Percentiles rank a stretch among this genome's conserved stretches.
These are phyloP conservation scores for Turdus rufiventris DNA, from an alignment of 2,113 vertebrate species.

Conservation along the genomic window DNA sequence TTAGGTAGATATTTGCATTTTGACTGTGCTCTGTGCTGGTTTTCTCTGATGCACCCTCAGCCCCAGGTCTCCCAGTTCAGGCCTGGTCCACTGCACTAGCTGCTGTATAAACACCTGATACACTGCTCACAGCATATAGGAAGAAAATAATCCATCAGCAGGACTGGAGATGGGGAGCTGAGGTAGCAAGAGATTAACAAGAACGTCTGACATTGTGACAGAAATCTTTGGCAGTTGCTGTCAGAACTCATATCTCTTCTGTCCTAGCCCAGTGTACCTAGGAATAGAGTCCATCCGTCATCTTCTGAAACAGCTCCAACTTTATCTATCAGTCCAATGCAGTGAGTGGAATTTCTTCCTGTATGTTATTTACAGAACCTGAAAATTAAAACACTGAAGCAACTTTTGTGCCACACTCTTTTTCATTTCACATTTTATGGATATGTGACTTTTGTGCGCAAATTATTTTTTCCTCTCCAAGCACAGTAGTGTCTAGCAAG, in stretches of 20 bases:
- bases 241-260: conserved; percentile 19
- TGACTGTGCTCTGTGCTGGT: background rate
- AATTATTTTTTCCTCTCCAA: background rate
- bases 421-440: conserved; percentile 8
- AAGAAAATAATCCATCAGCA: conserved; percentile 14
- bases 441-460: background rate
- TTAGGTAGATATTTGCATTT: background rate
- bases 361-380: background rate
- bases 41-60: background rate
- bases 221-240: conserved; percentile 13
- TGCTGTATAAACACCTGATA: background rate
- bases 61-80: background rate
- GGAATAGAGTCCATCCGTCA: background rate
- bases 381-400: conserved; percentile 9
- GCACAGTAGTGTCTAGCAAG: background rate
- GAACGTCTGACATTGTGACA: background rate
- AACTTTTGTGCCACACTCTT: background rate
- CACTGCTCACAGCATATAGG: background rate
- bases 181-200: conserved; percentile 42
- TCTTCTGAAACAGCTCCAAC: background rate
- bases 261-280: background rate
- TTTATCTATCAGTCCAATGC: background rate
- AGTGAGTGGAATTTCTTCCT: background rate
- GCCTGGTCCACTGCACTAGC: background rate
- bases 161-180: background rate